Evolutionary conservation across 2,113 vertebrate species (phyloP).

Genomic region (Ochotona princeps): DNA sequence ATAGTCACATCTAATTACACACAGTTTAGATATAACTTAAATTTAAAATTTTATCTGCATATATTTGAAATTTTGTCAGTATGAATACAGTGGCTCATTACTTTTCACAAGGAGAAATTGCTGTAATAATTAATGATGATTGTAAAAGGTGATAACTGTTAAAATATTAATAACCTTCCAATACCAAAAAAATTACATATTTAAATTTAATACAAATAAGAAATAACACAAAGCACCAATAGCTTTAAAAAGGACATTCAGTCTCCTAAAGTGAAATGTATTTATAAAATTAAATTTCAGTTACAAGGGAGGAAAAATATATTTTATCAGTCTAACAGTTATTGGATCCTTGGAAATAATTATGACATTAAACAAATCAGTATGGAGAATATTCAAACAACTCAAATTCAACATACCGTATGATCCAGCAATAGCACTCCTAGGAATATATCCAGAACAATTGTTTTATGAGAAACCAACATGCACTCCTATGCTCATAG

Average conservation of each 20-base stretch:
- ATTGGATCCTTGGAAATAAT: not conserved
- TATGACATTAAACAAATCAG: not conserved
- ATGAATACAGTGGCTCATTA: not conserved
- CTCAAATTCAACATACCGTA: no score
- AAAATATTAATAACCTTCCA: not conserved
- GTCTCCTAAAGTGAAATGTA: not conserved
- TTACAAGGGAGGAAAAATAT: not conserved
- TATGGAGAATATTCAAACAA: not conserved
- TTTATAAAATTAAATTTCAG: not conserved
- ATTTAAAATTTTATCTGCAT: not conserved
- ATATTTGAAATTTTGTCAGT: not conserved
- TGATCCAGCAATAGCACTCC: no score
- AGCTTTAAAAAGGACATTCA: not conserved
- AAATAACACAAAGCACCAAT: not conserved
- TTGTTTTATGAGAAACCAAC: no score
- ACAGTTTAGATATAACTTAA: not conserved
- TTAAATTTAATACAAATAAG: not conserved
- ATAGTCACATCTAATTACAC: not conserved
- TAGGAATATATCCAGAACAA: no score
- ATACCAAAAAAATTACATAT: not conserved
- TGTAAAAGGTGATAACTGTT: not conserved
- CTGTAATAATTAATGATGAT: not conserved
- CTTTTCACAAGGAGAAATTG: not conserved
- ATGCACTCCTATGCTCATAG: no score
- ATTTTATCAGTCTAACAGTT: not conserved